Base-by-base conservation (phyloP, 2,888 invertebrate genomes). In the Euclidia mi region DNA sequence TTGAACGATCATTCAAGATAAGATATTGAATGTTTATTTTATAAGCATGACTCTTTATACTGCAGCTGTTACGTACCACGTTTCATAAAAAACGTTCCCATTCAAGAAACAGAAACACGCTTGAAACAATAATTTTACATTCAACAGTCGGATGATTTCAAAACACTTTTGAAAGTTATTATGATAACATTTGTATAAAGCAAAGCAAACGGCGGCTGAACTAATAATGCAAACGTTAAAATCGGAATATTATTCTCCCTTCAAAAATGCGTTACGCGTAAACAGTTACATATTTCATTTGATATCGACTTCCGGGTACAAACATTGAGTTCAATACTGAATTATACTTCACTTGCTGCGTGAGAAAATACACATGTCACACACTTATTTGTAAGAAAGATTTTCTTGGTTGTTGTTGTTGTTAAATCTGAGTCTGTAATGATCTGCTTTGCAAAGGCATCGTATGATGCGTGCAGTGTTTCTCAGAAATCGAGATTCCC, bases 131-230 rank as follows among this genome's bases (percentile, higher is more conserved):
- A 68, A 70, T 63, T 71, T 69, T 62, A 65, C 78, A 78, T 74
- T 76, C 70, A 82, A 79, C 85, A 84, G 79, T 65, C 73, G 89
- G 71, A 48, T 62, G 69, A 81, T 86, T 78, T 88, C 85, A 84
- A 80, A 88, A 85, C 81, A 81, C 71, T 75, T 82, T 77, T 53
- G 70, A 73, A 78, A 78, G 68, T 71, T 82, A 74, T 85, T 82
- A 78, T 81, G 75, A 85, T 82, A 89, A 87, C 83, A 88, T 81
- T 70, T 71, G 69, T 58, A 56, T 48, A 49, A 63, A 67, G 58
- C 58, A 69, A 79, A 79, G 73, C 71, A 78, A 83, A 78, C 81
- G 77, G 73, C 85, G 80, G 74, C 70, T 62, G 63, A 68, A 66
- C 52, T 25, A 25, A 69, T 69, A 75, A 76, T 69, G 65, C 69